Conservation (phyloP, 1,140 invertebrate species). For the Penaeus japonicus region DNA sequence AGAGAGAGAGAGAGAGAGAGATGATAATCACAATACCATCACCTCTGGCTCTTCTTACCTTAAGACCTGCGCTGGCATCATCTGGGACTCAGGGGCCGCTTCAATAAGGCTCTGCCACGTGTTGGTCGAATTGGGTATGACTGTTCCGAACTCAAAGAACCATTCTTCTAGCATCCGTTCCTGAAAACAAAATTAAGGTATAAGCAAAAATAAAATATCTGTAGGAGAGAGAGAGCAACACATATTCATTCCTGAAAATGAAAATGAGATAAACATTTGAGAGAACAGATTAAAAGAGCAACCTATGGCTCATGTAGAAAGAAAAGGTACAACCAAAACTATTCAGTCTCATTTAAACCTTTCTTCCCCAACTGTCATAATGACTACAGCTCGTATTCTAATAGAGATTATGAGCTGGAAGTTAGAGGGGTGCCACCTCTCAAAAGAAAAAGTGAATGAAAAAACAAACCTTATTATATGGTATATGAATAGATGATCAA, state of each 20-base stretch:
- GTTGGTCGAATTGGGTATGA: slow-evolving; percentile 98
- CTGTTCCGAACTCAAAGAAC: slow-evolving; percentile 99
- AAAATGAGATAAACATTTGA: no score
- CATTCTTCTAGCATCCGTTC: slow-evolving; percentile 92
- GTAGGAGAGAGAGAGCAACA: background rate
- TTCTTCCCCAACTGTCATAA: background rate
- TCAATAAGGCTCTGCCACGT: slow-evolving; percentile 99
- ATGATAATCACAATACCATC: background rate
- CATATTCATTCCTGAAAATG: no score
- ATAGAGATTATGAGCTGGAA: no score
- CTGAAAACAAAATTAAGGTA: slow-evolving; percentile 65
- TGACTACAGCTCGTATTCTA: no score
- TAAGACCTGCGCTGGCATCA: slow-evolving; percentile 98
- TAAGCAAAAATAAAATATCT: background rate
- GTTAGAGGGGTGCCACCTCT: no score
- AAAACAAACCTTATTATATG: no score
- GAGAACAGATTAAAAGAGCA: no score
- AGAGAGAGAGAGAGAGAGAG: no score
- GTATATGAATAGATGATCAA: no score
- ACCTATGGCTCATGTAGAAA: no score
- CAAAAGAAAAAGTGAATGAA: no score
- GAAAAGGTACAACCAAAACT: no score
- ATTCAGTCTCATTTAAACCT: background rate
- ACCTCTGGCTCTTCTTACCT: slow-evolving; percentile 73
- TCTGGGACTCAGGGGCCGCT: slow-evolving; percentile 98